Evolutionary conservation across 1,140 invertebrate genomes (phyloP), one percentile per base, ranked within the genome.

Genomic region (Meloidogyne exigua): DNA sequence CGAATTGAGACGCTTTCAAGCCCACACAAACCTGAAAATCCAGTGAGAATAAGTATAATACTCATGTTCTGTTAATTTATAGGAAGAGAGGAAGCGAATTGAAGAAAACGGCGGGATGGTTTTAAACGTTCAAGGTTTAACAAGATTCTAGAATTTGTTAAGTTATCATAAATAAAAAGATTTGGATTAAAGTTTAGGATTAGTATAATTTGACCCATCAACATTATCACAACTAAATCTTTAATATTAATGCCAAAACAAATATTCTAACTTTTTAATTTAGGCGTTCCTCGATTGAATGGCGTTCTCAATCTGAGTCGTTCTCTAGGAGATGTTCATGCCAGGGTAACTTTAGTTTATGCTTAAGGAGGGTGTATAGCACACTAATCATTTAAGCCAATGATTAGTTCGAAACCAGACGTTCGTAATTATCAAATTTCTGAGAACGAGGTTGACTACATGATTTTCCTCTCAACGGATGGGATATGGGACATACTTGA

Each of bases 341-440:
- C 71, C 5, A 76, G 62, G 57, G 68, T 68, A 70, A 11, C 11
- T 32, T 69, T 23, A 11, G 2, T 18, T 72, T 57, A n/a, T n/a
- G n/a, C n/a, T n/a, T 23, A 4, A 18, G 18, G 21, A 49, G 0
- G 70, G 13, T 2, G 12, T 21, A 36, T 32, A 62, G 21, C 11
- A 15, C 1, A 62, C 2, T 7, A 36, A 28, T 0, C n/a, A 15
- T 62, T 42, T 57, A 4, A 68, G 39, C 65, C 65, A 1, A 75
- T 76, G 69, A 21, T 76, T 66, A 76, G 75, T 62, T 64, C 75
- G 18, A 70, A n/a, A 39, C 75, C 75, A n/a, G 75, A 76, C 49
- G 15, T 39, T 4, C 18, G 39, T 26, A 74, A 63, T 1, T 68
- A 68, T 25, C 18, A 10, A 21, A 5, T 65, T 28, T 39, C 62